These are phyloP conservation scores for Drosophila ananassae DNA, from an alignment of 1,140 invertebrate genomes.

Conservation along the genomic window DNA sequence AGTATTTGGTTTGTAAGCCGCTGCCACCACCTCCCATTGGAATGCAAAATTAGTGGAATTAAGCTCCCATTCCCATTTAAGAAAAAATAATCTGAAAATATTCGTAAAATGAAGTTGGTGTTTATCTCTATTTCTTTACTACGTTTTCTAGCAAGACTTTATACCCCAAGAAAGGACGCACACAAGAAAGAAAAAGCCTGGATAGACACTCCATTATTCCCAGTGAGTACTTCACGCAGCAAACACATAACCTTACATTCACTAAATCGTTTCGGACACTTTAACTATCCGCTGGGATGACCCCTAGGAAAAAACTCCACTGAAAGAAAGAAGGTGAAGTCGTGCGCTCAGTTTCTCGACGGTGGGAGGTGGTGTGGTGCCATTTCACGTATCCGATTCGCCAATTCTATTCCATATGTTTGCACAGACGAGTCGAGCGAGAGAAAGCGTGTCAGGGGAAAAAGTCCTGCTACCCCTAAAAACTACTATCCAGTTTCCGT, in stretches of 20 bases:
- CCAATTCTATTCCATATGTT: constrained; percentile 58
- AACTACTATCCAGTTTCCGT: neutral
- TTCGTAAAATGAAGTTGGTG: neutral
- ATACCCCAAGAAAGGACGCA: neutral
- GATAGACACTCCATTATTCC: constrained; percentile 50
- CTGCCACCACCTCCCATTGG: constrained; percentile 7
- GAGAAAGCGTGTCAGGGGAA: constrained; percentile 20
- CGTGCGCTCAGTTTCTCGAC: constrained; percentile 22
- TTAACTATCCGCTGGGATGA: constrained; percentile 53
- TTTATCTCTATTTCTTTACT: too few relatives aligned
- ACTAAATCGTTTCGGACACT: constrained; percentile 66
- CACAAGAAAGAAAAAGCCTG: constrained; percentile 7
- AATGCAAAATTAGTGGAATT: constrained; percentile 8
- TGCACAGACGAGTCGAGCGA: constrained; percentile 56
- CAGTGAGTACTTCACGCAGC: constrained; percentile 43
- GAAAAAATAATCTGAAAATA: neutral
- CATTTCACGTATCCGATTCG: constrained; percentile 42
- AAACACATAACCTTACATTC: constrained; percentile 48
- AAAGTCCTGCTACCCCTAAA: constrained; percentile 41
- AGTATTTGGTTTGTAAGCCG: constrained; percentile 39
- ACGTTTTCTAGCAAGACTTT: constrained; percentile 21
- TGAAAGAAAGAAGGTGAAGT: constrained; percentile 34
- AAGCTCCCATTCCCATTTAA: neutral
- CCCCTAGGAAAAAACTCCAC: constrained; percentile 22
- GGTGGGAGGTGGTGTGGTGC: constrained; percentile 17